A percentile compares a stretch with the other conserved stretches of the same genome.
phyloP scores from a whole-genome alignment of 2,888 invertebrate species.

The Pristionchus arcanus region DNA sequence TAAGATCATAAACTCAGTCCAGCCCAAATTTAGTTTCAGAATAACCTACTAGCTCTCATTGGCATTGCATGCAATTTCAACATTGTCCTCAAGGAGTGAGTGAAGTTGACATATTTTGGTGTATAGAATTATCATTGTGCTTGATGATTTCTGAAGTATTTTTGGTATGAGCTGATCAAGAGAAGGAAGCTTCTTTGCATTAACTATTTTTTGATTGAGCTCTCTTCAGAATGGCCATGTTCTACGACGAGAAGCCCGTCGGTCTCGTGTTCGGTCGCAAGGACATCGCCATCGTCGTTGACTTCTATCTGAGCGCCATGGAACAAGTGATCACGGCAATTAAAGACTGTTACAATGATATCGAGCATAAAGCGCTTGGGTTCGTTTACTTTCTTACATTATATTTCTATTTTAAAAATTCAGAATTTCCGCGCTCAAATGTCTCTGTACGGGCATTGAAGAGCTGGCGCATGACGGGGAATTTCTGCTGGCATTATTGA shows the following conservation, averaged over 20 bases:
- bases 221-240: background rate
- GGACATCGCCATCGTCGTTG: background rate
- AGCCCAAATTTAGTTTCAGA: background rate
- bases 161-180: too few species aligned
- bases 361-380: background rate
- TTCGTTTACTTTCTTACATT: background rate
- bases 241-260: background rate
- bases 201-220: too few species aligned
- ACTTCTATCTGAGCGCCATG: background rate
- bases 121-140: too few species aligned
- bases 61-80: background rate
- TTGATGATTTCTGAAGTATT: too few species aligned
- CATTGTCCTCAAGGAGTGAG: background rate
- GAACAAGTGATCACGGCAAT: background rate
- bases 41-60: background rate
- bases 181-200: too few species aligned
- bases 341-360: background rate
- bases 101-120: background rate
- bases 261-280: background rate
- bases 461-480: background rate
- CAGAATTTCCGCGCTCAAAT: background rate
- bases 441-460: background rate
- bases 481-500: background rate
- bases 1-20: background rate
- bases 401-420: too few species aligned